phyloP scores from a whole-genome alignment of 2,888 invertebrate genomes.

The Dinocampus coccinellae region DNA sequence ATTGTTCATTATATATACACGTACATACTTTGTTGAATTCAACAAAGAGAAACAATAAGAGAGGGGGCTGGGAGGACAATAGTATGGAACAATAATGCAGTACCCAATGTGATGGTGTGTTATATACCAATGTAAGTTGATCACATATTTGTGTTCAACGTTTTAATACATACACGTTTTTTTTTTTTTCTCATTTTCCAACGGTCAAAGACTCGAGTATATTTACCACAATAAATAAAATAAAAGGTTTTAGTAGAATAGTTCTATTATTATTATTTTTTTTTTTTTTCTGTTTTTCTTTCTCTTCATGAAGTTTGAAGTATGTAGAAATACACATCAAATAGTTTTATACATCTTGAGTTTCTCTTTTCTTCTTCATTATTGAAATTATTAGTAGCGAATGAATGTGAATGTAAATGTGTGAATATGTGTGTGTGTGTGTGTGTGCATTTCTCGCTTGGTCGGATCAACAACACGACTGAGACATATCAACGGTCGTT shows the following conservation, averaged over 20 bases:
- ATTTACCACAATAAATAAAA: neutral
- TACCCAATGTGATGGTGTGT: neutral
- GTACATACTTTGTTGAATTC: constrained; percentile 4
- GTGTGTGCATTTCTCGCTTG: constrained; percentile 11
- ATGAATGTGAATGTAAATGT: neutral
- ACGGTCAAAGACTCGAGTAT: neutral
- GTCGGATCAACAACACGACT: neutral
- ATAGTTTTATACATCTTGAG: neutral
- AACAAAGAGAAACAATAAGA: constrained; percentile 14
- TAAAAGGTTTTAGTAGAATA: neutral
- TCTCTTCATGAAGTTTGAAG: neutral
- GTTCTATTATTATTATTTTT: neutral
- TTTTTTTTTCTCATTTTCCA: constrained; percentile 8
- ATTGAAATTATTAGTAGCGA: constrained; percentile 7
- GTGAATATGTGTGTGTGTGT: too few relatives aligned
- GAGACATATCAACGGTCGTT: neutral
- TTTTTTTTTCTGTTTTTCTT: neutral
- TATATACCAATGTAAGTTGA: constrained; percentile 7
- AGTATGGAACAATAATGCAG: constrained; percentile 27
- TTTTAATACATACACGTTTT: constrained; percentile 8
- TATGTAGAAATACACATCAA: neutral
- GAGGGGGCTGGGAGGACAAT: constrained; percentile 16
- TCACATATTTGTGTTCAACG: constrained; percentile 12
- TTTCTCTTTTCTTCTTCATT: constrained; percentile 26
- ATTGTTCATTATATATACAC: too few relatives aligned